These are phyloP conservation scores for Ethmia dodecea DNA, from an alignment of 2,888 invertebrate genomes.

Conservation along the genomic window DNA sequence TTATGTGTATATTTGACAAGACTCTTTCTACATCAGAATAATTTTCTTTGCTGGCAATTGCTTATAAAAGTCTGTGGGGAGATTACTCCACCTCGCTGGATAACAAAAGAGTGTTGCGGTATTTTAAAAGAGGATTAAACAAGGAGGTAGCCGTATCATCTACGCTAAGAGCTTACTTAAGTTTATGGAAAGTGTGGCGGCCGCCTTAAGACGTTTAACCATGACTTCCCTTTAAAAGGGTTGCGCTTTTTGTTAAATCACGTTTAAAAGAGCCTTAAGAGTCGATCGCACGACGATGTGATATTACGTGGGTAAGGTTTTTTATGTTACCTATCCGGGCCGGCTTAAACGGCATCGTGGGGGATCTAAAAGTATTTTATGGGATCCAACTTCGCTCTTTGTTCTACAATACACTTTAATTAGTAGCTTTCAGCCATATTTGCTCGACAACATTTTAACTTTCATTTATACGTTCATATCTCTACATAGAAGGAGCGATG, in stretches of 20 bases:
- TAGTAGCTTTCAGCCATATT: slow-evolving; percentile 59
- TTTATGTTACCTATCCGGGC: slow-evolving; percentile 46
- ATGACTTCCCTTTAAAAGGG: slow-evolving; percentile 70
- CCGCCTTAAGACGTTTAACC: slow-evolving; percentile 61
- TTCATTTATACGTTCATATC: too few relatives aligned
- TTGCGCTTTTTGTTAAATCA: slow-evolving; percentile 72
- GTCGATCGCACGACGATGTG: slow-evolving; percentile 53
- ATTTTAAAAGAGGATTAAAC: slow-evolving; percentile 65
- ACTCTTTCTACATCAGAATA: slow-evolving; percentile 39
- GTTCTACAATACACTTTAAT: slow-evolving; percentile 62
- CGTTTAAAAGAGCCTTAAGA: slow-evolving; percentile 48
- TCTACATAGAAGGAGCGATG: background rate
- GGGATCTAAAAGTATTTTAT: slow-evolving; percentile 65
- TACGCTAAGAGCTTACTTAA: slow-evolving; percentile 67
- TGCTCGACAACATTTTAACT: slow-evolving; percentile 17
- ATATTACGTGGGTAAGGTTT: slow-evolving; percentile 51
- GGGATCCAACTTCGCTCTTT: slow-evolving; percentile 44
- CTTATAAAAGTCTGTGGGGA: slow-evolving; percentile 55
- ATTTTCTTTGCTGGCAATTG: slow-evolving; percentile 56
- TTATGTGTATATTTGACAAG: slow-evolving; percentile 46
- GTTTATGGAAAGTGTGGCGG: slow-evolving; percentile 69
- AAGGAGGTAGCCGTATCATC: slow-evolving; percentile 69
- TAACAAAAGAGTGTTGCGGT: slow-evolving; percentile 67
- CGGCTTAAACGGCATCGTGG: slow-evolving; percentile 53
- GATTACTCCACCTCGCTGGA: slow-evolving; percentile 59